Conservation (phyloP, 2,113 vertebrate species). For the Procavia capensis region DNA sequence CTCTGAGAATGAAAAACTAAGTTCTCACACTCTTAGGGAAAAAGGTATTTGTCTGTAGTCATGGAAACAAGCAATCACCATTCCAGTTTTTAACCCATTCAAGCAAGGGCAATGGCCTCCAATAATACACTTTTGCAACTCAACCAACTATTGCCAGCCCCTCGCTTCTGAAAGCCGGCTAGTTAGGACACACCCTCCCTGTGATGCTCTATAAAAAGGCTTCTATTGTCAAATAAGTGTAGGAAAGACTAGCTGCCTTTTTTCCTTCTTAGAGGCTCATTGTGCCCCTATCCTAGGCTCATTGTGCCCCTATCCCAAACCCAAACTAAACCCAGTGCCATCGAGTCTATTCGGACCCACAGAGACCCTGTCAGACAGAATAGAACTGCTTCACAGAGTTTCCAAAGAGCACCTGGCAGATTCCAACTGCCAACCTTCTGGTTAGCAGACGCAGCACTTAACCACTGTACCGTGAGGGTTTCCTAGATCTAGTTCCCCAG, state of each 20-base stretch:
- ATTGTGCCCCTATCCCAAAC: too few relatives aligned
- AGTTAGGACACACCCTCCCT: not conserved
- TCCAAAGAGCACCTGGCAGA: too few relatives aligned
- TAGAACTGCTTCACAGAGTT: too few relatives aligned
- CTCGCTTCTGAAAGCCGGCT: not conserved
- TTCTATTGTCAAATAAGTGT: not conserved
- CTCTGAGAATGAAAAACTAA: not conserved
- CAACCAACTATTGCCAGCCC: not conserved
- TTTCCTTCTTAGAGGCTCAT: not conserved
- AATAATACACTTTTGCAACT: not conserved
- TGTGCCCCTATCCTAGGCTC: not conserved
- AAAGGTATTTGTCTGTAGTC: not conserved
- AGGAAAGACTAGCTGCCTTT: not conserved
- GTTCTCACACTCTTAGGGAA: not conserved
- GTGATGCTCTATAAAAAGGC: not conserved
- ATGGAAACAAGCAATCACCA: not conserved
- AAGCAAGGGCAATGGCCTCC: not conserved
- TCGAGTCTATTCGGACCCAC: too few relatives aligned
- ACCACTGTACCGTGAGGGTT: too few relatives aligned
- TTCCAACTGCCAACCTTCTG: too few relatives aligned
- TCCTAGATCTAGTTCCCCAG: not conserved
- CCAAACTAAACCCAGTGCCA: too few relatives aligned
- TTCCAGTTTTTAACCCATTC: not conserved
- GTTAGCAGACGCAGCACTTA: too few relatives aligned
- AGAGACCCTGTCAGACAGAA: too few relatives aligned